Percentiles rank a stretch among this genome's conserved stretches.
Evolutionary conservation across 2,888 invertebrate genomes (phyloP).

Genomic region (Molorchus minor): DNA sequence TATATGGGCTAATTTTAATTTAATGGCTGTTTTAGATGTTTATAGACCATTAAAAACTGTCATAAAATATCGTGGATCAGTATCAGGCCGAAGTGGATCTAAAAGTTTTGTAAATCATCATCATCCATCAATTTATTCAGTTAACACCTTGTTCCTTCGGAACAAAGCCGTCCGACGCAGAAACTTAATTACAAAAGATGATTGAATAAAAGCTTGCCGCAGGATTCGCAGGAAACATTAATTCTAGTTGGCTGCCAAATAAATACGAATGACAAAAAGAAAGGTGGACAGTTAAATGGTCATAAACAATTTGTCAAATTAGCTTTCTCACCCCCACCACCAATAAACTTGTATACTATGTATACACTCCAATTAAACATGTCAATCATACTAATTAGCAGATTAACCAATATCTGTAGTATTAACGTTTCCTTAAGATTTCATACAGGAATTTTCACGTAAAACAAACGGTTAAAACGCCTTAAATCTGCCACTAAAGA

Average conservation of each 20-base stretch:
- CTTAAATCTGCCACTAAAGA: slow-evolving; percentile 32
- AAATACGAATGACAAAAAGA: slow-evolving; percentile 18
- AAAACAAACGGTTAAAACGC: slow-evolving; percentile 7
- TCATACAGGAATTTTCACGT: background rate
- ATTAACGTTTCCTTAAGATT: slow-evolving; percentile 1
- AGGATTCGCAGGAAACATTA: slow-evolving; percentile 13
- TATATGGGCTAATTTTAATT: slow-evolving; percentile 36
- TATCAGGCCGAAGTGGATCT: slow-evolving; percentile 15
- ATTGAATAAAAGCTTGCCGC: slow-evolving; percentile 9
- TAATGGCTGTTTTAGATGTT: slow-evolving; percentile 32
- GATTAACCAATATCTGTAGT: slow-evolving; percentile 18
- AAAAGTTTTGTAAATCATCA: slow-evolving; percentile 1
- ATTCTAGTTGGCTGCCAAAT: slow-evolving; percentile 22
- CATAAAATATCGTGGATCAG: slow-evolving; percentile 30
- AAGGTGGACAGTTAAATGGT: slow-evolving; percentile 41
- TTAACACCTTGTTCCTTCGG: slow-evolving; percentile 32
- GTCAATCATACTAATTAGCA: slow-evolving; percentile 54
- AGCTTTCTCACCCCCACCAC: slow-evolving; percentile 50
- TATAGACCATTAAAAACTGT: slow-evolving; percentile 34
- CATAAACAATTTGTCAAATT: slow-evolving; percentile 55
- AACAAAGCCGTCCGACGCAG: slow-evolving; percentile 38
- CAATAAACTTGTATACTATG: slow-evolving; percentile 54
- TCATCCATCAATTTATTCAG: slow-evolving; percentile 4
- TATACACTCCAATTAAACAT: slow-evolving; percentile 58
- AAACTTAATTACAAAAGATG: slow-evolving; percentile 32